Evolutionary conservation across 2,888 invertebrate species (phyloP).

Genomic region (Ophion obscuratus): DNA sequence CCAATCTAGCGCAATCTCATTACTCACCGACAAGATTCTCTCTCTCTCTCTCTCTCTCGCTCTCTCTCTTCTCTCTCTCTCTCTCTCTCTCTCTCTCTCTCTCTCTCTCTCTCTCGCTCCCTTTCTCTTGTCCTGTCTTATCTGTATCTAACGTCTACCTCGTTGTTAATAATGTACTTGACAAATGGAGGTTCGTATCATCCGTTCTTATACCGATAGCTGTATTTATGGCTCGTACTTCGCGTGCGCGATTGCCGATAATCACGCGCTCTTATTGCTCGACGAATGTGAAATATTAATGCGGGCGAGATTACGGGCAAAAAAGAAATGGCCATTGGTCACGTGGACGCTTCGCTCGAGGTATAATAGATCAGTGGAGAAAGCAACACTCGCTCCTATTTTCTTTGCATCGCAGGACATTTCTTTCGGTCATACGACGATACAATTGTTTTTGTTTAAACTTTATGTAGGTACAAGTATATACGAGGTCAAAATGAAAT

Average conservation of each 20-base stretch:
- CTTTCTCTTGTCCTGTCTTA: slow-evolving; percentile 35
- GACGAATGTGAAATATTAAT: slow-evolving; percentile 6
- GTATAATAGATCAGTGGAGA: neutral
- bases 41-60: neutral
- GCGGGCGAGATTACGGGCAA: neutral
- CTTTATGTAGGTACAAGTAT: too few species aligned
- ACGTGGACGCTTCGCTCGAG: neutral
- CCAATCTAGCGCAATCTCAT: slow-evolving; percentile 51
- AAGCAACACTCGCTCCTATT: neutral
- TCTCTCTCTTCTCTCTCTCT: neutral
- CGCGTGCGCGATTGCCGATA: slow-evolving; percentile 24
- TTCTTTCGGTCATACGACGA: too few species aligned
- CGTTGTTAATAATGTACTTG: slow-evolving; percentile 49
- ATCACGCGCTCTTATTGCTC: slow-evolving; percentile 35
- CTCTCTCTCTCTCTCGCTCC: neutral
- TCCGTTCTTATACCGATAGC: neutral
- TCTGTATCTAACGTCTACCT: slow-evolving; percentile 25
- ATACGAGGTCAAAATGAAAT: neutral
- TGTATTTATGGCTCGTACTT: slow-evolving; percentile 24
- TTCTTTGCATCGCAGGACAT: neutral
- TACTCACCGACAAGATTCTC: slow-evolving; percentile 47
- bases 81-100: neutral
- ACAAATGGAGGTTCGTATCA: slow-evolving; percentile 37
- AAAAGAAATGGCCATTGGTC: neutral
- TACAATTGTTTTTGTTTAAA: too few species aligned